A percentile compares a stretch with the other conserved stretches of the same genome.
Evolutionary conservation across 1,140 invertebrate genomes (phyloP).

Genomic region (Cheumatopsyche charites): DNA sequence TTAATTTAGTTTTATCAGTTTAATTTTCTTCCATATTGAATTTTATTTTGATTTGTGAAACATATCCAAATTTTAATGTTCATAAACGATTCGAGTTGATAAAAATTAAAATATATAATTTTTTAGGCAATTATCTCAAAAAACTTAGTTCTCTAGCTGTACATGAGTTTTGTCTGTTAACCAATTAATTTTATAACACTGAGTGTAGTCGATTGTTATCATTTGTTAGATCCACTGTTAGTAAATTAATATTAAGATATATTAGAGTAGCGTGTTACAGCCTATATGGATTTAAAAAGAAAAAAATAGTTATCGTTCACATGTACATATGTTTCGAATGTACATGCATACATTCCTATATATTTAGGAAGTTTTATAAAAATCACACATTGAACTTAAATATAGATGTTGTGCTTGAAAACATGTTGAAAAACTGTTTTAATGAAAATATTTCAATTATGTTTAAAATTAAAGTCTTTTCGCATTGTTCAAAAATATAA

Average conservation of each 20-base stretch:
- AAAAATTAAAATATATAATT: too few species aligned
- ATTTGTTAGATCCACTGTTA: conserved; percentile 25
- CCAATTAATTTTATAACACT: conserved; percentile 26
- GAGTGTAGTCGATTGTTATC: conserved; percentile 12
- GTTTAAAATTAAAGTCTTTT: not conserved
- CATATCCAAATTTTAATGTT: conserved; percentile 6
- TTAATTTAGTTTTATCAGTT: not conserved
- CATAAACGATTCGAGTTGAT: conserved; percentile 1
- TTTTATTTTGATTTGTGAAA: conserved; percentile 15
- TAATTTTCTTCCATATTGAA: not conserved
- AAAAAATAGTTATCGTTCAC: not conserved
- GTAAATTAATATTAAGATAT: conserved; percentile 4
- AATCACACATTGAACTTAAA: not conserved
- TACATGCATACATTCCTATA: conserved; percentile 17
- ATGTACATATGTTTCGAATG: conserved; percentile 13
- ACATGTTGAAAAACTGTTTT: not conserved
- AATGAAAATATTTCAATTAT: not conserved
- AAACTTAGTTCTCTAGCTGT: conserved; percentile 22
- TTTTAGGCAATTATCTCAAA: too few species aligned
- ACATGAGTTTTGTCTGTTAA: conserved; percentile 31
- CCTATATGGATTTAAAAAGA: conserved; percentile 6
- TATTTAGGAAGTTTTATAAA: conserved; percentile 25
- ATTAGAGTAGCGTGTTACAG: conserved; percentile 14
- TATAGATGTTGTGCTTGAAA: conserved; percentile 27
- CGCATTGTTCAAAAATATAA: not conserved